These are phyloP conservation scores for Ptyas mucosa DNA, from an alignment of 2,113 vertebrate genomes.

Conservation along the genomic window DNA sequence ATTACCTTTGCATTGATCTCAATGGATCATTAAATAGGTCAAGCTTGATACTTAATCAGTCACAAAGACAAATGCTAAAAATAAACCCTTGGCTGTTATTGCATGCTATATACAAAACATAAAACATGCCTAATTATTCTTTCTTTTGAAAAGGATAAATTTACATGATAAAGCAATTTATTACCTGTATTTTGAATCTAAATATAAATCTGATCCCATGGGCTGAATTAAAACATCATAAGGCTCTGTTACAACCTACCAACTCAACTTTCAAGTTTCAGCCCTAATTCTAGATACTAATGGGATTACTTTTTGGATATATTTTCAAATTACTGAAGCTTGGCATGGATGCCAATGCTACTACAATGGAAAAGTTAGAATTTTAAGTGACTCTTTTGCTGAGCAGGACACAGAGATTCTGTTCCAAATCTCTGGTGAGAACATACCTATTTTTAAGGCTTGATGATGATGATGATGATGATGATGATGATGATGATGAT, in stretches of 20 bases:
- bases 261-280: not conserved
- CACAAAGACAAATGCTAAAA: not conserved
- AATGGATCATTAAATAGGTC: slow-evolving; percentile 1
- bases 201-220: not conserved
- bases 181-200: not conserved
- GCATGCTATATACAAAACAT: not conserved
- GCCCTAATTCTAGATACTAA: not conserved
- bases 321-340: not conserved
- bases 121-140: not conserved
- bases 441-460: not conserved
- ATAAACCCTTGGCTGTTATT: not conserved
- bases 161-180: not conserved
- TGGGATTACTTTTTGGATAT: not conserved
- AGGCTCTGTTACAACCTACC: not conserved
- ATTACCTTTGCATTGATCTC: not conserved
- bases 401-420: not conserved
- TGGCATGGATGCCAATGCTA: not conserved
- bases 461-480: too few relatives aligned
- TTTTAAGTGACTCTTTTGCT: not conserved
- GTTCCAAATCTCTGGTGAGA: not conserved
- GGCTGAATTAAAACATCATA: not conserved
- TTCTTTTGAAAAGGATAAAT: not conserved
- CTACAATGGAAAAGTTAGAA: not conserved
- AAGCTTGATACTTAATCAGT: slow-evolving; percentile 1
- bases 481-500: too few relatives aligned